Percentiles rank a stretch among this genome's conserved stretches.
Evolutionary conservation across 2,113 vertebrate species (phyloP).

Genomic region (Meleagris gallopavo): DNA sequence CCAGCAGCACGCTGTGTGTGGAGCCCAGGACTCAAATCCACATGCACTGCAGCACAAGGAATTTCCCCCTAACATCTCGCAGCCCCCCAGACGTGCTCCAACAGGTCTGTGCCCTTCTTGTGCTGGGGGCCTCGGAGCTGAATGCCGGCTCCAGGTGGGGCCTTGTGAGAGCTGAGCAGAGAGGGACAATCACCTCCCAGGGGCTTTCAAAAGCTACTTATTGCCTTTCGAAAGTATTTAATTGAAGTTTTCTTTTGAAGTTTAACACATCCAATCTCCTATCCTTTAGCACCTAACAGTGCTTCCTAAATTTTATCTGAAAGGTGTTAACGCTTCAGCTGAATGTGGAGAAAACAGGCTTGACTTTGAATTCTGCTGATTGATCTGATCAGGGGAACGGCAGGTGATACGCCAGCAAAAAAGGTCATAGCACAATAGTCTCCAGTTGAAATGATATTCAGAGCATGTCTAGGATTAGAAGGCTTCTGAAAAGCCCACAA

Average conservation of each 20-base stretch:
- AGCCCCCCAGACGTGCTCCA: background rate
- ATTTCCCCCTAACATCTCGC: background rate
- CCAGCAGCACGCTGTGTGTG: no score
- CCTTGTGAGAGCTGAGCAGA: background rate
- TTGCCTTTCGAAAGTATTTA: background rate
- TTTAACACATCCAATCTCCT: background rate
- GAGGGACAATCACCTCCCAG: background rate
- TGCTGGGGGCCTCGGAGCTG: background rate
- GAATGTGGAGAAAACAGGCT: background rate
- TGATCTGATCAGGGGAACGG: background rate
- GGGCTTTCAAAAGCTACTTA: background rate
- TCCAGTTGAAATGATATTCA: background rate
- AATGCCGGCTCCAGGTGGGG: background rate
- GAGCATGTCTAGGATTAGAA: background rate
- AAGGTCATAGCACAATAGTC: background rate
- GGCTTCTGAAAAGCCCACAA: slow-evolving; percentile 19
- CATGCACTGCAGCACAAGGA: background rate
- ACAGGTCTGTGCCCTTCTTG: background rate
- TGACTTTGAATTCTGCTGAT: background rate
- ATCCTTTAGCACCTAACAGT: background rate
- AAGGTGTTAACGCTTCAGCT: background rate
- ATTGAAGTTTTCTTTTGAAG: background rate
- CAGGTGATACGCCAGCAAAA: background rate
- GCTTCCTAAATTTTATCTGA: background rate
- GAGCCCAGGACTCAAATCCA: background rate